These are phyloP conservation scores for Neoarius graeffei DNA, from an alignment of 2,113 vertebrate genomes.

Conservation along the genomic window DNA sequence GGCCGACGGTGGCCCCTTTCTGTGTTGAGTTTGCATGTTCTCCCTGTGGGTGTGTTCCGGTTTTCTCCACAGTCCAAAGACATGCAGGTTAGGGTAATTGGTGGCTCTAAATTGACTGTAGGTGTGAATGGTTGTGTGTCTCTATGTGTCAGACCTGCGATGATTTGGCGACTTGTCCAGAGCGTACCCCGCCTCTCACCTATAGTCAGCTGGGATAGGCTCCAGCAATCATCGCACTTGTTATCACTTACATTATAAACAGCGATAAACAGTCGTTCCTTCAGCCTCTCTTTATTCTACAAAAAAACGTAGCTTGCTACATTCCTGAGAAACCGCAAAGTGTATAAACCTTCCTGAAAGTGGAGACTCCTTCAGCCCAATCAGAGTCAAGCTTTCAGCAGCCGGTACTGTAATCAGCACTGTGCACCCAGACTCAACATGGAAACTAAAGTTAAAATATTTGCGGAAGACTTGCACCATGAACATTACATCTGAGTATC, in stretches of 20 bases:
- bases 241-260: background rate
- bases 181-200: too few relatives aligned
- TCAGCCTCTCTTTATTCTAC: background rate
- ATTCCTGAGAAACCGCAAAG: background rate
- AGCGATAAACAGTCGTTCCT: background rate
- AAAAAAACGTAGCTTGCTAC: too few relatives aligned
- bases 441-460: background rate
- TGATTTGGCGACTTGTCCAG: too few relatives aligned
- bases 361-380: background rate
- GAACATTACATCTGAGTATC: background rate
- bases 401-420: background rate
- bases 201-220: too few relatives aligned
- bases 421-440: background rate
- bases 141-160: too few relatives aligned
- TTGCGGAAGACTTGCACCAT: background rate
- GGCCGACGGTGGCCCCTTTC: too few relatives aligned
- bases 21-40: too few relatives aligned
- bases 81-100: too few relatives aligned
- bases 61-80: too few relatives aligned
- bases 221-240: background rate
- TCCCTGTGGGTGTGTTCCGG: too few relatives aligned
- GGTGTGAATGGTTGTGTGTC: too few relatives aligned
- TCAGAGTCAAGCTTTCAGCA: background rate
- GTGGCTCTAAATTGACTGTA: too few relatives aligned
- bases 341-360: background rate